These are phyloP conservation scores for Rhodeus uyekii DNA, from an alignment of 2,797 vertebrate genomes.

Conservation along the genomic window DNA sequence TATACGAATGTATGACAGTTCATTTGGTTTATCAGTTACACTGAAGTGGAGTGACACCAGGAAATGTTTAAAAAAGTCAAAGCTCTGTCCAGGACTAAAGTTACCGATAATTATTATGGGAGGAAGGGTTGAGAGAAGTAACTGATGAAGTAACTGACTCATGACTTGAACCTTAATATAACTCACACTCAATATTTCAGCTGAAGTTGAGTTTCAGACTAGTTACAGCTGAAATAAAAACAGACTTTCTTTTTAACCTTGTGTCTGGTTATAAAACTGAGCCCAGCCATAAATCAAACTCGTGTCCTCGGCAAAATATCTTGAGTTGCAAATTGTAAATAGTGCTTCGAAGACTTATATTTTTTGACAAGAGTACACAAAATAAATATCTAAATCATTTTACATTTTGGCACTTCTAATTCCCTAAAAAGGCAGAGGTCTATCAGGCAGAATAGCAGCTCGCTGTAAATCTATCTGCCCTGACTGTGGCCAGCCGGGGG, in stretches of 20 bases:
- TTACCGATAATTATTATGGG: conserved; percentile 35
- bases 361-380: conserved; percentile 72
- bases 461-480: conserved; percentile 77
- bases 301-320: conserved; percentile 65
- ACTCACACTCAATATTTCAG: conserved; percentile 67
- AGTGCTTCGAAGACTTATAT: conserved; percentile 77
- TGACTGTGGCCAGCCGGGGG: conserved; percentile 72
- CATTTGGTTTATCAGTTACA: conserved; percentile 80
- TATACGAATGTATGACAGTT: conserved; percentile 72
- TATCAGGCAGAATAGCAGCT: conserved; percentile 70
- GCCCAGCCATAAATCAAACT: conserved; percentile 70
- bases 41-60: conserved; percentile 61
- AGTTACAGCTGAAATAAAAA: conserved; percentile 67
- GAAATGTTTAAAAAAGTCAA: conserved; percentile 41
- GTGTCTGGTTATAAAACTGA: conserved; percentile 68
- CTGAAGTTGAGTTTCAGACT: conserved; percentile 59
- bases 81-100: conserved; percentile 34
- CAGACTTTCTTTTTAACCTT: conserved; percentile 65
- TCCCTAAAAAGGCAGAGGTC: conserved; percentile 74
- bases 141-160: conserved; percentile 48
- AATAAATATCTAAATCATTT: conserved; percentile 79
- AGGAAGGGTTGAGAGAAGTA: conserved; percentile 33
- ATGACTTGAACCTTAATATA: conserved; percentile 55
- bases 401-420: conserved; percentile 82
- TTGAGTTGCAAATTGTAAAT: conserved; percentile 76